These are phyloP conservation scores for Parasteatoda tepidariorum DNA, from an alignment of 1,140 invertebrate genomes.

Conservation along the genomic window DNA sequence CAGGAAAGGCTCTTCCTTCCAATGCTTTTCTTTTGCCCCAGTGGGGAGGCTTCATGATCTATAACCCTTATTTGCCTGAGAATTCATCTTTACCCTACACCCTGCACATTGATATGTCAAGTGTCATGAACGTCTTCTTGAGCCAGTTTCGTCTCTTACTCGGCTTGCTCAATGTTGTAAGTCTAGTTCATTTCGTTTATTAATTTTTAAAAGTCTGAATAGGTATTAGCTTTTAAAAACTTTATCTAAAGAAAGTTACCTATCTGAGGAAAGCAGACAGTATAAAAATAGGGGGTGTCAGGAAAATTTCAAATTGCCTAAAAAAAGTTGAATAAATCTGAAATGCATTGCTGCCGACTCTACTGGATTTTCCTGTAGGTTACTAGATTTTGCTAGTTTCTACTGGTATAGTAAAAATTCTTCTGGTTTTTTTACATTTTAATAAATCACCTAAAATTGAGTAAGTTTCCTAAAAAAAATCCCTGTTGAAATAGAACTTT, in stretches of 20 bases:
- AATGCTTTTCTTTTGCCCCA: conserved; percentile 88
- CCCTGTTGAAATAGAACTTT: too few relatives aligned
- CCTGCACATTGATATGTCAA: conserved; percentile 72
- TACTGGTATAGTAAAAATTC: too few relatives aligned
- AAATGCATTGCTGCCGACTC: background rate
- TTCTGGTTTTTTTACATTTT: too few relatives aligned
- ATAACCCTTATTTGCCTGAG: conserved; percentile 66
- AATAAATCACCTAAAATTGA: background rate
- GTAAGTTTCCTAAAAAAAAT: too few relatives aligned
- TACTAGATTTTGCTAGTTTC: background rate
- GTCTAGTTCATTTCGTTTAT: conserved; percentile 9
- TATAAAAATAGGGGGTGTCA: background rate
- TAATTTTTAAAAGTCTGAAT: background rate
- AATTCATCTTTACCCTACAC: conserved; percentile 63
- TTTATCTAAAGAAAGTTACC: background rate
- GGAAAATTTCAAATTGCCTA: background rate
- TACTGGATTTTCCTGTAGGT: too few relatives aligned
- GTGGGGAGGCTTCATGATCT: conserved; percentile 82
- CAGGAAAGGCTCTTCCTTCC: conserved; percentile 64
- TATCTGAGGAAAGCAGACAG: background rate
- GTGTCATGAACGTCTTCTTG: conserved; percentile 81
- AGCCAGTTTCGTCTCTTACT: conserved; percentile 82
- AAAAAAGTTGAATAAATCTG: background rate
- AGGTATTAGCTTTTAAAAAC: background rate
- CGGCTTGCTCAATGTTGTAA: conserved; percentile 78